Base-by-base conservation (phyloP, 2,797 vertebrate genomes). In the Coregonus ussuriensis region DNA sequence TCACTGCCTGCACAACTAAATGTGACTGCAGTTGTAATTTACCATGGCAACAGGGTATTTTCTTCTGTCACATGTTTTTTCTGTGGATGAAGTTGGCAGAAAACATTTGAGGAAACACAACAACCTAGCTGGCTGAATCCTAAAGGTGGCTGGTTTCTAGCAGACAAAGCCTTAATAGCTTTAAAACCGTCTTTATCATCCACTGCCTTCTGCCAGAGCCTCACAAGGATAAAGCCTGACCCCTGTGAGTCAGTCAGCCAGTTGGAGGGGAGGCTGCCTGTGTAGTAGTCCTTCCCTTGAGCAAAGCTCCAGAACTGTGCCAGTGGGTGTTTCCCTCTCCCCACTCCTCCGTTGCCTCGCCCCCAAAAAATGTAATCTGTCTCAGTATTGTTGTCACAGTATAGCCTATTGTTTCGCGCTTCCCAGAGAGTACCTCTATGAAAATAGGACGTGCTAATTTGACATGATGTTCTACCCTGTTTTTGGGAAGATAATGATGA, bases 221-320 rank as follows among this genome's bases (percentile, higher is more conserved):
- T 83, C 74, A 77, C 82, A 79, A 78, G 79, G 85, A 86, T 86
- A 88, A 83, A 85, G 79, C 77, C 70, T 78, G 74, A 86, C 77
- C 68, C 75, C 51, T 84, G 65, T 18, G 31, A 84, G 78, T 69
- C 83, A 74, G 82, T 82, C 79, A 75, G 69, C 71, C 65, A 72
- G 66, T 73, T 79, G 77, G 77, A 86, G 79, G 77, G 79, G 16
- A 86, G 78, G 78, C 77, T 16, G 77, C 78, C 54, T 66, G 77
- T 77, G 74, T 66, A 69, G 51, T 83, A 87, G 83, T 71, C 66
- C 72, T 69, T 77, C 63, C 73, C 62, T 65, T 65, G n/a, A 65
- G 62, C n/a, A 13, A 47, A 29, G 62, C 65, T 69, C 33, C 67
- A 37, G 67, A 35, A 15, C 67, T 69, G 35, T 67, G 31, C 1